Base-by-base conservation (phyloP, 2,888 invertebrate genomes). In the Lysandra bellargus region DNA sequence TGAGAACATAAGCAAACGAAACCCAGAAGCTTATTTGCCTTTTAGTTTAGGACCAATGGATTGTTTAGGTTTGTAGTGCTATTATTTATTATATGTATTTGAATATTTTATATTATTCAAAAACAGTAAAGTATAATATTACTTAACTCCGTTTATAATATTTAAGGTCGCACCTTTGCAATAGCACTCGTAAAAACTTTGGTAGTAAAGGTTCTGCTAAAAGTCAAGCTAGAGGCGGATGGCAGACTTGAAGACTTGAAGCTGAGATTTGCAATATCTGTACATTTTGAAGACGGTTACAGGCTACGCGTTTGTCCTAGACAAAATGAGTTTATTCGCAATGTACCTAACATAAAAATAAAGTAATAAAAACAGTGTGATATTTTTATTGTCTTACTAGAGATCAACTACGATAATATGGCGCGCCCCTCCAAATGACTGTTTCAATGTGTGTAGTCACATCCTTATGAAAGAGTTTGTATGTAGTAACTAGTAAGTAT, bases 1-100 rank as follows among this genome's bases (percentile, higher is more conserved):
- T 0, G 91, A 92, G 37, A 90, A 92, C 80, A 82, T 86, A 5
- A 87, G 83, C 79, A 86, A 85, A 73, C 84, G 92, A 12, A 89
- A 92, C 80, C 89, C 91, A 0, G 89, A 91, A 80, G 89, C 88
- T 6, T 93, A 90, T 72, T 84, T 93, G 40, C 93, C 93, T 0
- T 93, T 92, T 83, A 93, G 93, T 81, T 86, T 90, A 79, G 93
- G 93, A 0, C 84, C 90, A 76, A 93, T 93, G 93, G 93, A 93
- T 81, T 93, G 93, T 81, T 85, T 93, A 83, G 93, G 93, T 93
- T 74, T 69, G 79, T 78, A n/a, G 49, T 23, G 37, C n/a, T 57
- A 40, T n/a, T 17, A n/a, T 37, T 30, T 74, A 30, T 78, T 80
- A 9, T 3, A 9, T 3, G 3, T 23, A 9, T 3, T 9, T 23